Conservation (phyloP, 2,797 vertebrate genomes). For the Bufotes viridis region DNA sequence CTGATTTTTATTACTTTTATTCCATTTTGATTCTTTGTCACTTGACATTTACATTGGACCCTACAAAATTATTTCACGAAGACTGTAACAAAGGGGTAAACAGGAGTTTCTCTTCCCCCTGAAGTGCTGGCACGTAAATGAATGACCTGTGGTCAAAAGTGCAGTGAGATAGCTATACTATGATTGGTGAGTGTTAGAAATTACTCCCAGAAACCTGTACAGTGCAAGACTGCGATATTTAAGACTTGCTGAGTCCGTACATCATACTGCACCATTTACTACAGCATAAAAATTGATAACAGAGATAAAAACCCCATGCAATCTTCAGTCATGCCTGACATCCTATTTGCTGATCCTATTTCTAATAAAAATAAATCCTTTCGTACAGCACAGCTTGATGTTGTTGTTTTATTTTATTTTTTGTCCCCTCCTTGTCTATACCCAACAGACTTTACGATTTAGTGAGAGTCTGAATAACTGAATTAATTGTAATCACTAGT, state of each 20-base stretch:
- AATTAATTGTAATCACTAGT: not conserved
- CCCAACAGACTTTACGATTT: not conserved
- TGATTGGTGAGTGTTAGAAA: not conserved
- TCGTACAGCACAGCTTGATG: conserved; percentile 2
- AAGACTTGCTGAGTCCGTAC: conserved; percentile 13
- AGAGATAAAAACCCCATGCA: conserved; percentile 21
- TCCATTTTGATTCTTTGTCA: not conserved
- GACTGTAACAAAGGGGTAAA: not conserved
- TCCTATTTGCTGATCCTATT: conserved; percentile 7
- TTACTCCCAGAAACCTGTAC: not conserved
- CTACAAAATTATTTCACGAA: not conserved
- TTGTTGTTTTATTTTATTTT: not conserved
- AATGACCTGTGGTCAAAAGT: not conserved
- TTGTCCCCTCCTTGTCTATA: not conserved
- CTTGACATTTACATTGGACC: not conserved
- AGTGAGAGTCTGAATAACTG: not conserved
- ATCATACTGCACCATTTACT: conserved; percentile 12
- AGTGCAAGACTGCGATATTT: conserved; percentile 23
- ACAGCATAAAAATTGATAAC: conserved; percentile 15
- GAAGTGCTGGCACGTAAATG: not conserved
- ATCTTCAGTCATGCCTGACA: conserved; percentile 32
- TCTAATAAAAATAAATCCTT: conserved; percentile 36
- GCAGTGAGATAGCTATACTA: not conserved
- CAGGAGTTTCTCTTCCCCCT: not conserved
- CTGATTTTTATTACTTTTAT: not conserved